Conservation (phyloP, 92 coral and sea anemone species). For the Zoanthus sociatus region DNA sequence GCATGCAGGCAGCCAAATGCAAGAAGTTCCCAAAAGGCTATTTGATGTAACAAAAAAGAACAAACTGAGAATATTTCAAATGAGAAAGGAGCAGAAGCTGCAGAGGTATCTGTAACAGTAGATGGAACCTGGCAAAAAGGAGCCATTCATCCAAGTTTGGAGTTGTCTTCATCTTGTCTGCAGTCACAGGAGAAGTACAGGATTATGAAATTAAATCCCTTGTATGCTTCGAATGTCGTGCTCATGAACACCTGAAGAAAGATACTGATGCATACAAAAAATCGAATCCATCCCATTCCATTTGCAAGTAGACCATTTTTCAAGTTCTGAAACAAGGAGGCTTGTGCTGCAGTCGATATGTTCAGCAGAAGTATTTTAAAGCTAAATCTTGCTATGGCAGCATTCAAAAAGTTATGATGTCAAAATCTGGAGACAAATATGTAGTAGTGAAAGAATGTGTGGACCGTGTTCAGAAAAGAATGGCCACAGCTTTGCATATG, state of each 20-base stretch:
- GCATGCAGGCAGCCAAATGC: constrained; percentile 32
- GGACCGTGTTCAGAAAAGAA: too few species aligned
- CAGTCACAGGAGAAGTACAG: constrained; percentile 58
- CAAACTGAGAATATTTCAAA: too few species aligned
- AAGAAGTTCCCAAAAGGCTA: constrained; percentile 42
- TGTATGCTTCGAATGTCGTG: not conserved
- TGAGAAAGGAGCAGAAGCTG: too few species aligned
- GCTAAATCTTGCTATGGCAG: too few species aligned
- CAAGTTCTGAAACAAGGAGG: too few species aligned
- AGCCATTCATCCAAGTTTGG: constrained; percentile 4
- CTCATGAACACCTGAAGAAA: constrained; percentile 25
- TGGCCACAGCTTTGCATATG: constrained; percentile 36
- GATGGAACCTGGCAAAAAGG: not conserved
- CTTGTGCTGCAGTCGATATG: too few species aligned
- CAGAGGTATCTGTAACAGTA: too few species aligned
- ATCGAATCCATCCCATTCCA: constrained; percentile 27
- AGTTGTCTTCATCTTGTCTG: not conserved
- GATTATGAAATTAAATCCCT: constrained; percentile 42
- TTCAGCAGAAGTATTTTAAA: too few species aligned
- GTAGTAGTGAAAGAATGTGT: constrained; percentile 27
- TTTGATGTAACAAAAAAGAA: not conserved
- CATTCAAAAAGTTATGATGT: too few species aligned
- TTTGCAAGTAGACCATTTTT: not conserved
- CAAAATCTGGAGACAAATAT: not conserved
- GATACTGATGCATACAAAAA: constrained; percentile 41